phyloP scores from a whole-genome alignment of 1,140 invertebrate genomes.

The Drosophila serrata region DNA sequence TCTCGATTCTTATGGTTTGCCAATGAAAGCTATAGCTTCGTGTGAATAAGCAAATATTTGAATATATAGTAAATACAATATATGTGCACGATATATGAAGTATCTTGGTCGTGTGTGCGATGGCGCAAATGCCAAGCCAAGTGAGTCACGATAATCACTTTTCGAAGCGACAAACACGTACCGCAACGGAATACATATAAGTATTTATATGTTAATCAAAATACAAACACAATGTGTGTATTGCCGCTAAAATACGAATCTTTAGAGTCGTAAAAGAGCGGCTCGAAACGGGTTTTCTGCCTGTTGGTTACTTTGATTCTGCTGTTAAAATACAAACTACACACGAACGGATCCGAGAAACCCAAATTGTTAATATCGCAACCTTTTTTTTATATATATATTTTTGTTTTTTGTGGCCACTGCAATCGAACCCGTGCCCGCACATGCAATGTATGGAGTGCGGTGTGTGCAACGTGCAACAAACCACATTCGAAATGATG shows the following conservation, averaged over 20 bases:
- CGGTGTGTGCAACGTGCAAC: constrained; percentile 59
- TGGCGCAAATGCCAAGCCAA: constrained; percentile 77
- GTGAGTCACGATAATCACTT: constrained; percentile 80
- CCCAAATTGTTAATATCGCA: constrained; percentile 74
- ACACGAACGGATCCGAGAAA: constrained; percentile 22
- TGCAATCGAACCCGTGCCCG: constrained; percentile 74
- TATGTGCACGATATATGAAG: constrained; percentile 47
- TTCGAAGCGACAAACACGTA: constrained; percentile 73
- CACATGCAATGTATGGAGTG: constrained; percentile 66
- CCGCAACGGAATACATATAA: constrained; percentile 43
- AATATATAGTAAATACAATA: constrained; percentile 36
- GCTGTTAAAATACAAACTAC: constrained; percentile 38
- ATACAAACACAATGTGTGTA: constrained; percentile 42
- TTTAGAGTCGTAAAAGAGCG: constrained; percentile 43
- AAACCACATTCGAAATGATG: constrained; percentile 76
- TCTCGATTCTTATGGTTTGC: constrained; percentile 28
- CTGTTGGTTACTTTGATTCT: constrained; percentile 43
- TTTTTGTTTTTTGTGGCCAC: constrained; percentile 43
- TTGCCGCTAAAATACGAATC: constrained; percentile 39
- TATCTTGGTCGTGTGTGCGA: constrained; percentile 67
- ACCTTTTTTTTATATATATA: constrained; percentile 30
- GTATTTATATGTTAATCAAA: constrained; percentile 53
- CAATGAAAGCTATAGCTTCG: constrained; percentile 50
- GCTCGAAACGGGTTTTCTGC: constrained; percentile 41
- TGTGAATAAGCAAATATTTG: constrained; percentile 58